These are phyloP conservation scores for Temnothorax unifasciatus DNA, from an alignment of 2,888 invertebrate genomes.

Conservation along the genomic window DNA sequence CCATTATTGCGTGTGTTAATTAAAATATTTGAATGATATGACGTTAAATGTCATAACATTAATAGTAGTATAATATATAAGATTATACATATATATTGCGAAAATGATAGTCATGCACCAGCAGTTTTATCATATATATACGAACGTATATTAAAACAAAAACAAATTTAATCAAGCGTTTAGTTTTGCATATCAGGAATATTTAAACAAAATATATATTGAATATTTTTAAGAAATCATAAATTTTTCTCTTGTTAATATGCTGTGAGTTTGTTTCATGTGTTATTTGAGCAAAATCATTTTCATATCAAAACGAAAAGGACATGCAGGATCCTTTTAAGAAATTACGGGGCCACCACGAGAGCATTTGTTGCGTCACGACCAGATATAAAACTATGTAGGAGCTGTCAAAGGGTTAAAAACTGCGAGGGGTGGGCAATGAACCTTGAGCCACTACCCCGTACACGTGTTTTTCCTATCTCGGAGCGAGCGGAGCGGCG, in stretches of 20 bases:
- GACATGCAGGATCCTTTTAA: too few species aligned
- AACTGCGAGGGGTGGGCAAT: background rate
- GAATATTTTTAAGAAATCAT: background rate
- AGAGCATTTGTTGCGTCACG: background rate
- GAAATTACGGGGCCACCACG: background rate
- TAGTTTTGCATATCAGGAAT: background rate
- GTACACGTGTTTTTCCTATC: constrained; percentile 11
- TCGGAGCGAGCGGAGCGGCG: constrained; percentile 8
- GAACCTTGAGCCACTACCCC: background rate
- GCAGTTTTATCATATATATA: background rate
- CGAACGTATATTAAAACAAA: background rate
- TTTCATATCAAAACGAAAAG: background rate
- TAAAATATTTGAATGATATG: constrained; percentile 3
- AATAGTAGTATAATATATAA: background rate
- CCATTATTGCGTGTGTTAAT: constrained; percentile 1
- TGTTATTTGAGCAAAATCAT: background rate
- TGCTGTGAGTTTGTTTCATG: background rate
- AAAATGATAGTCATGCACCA: background rate
- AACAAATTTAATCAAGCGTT: background rate
- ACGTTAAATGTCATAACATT: background rate
- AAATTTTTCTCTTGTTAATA: background rate
- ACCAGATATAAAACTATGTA: background rate
- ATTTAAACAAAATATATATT: background rate
- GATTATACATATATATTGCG: background rate
- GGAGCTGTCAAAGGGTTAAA: constrained; percentile 8